Evolutionary conservation across 2,113 vertebrate species (phyloP), one percentile per base, ranked within the genome.

Genomic region (Malurus cyaneus): DNA sequence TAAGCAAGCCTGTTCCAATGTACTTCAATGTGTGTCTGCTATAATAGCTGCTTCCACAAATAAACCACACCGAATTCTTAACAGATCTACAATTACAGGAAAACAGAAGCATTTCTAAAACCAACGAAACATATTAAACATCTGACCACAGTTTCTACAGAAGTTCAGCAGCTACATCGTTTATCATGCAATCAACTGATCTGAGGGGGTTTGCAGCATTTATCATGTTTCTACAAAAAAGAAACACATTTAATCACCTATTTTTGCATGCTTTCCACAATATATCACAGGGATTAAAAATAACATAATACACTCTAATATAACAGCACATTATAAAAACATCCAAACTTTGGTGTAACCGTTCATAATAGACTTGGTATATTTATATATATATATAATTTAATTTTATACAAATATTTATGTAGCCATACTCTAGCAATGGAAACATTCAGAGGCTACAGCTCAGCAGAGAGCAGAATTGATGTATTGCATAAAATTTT

Each of bases 21-120:
- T 73, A 67, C 59, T 80, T 12, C 47, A 49, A 23, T 12, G 2
- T 4, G 3, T 14, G 64, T 49, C 82, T 87, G 71, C 60, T 79
- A 2, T 26, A 96, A 92, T 3, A 94, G 56, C 74, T 76, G 56
- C n/a, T 84, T 86, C 20, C 5, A 70, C 49, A 92, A 81, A 83
- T 49, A 87, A 92, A 56, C 47, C 59, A 65, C 73, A 69, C 20
- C 6, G 62, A 74, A 78, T 14, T 72, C 64, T 53, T 89, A 36
- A 69, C 17, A 49, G 53, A 50, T 24, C 50, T 14, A 49, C 18
- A 2, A 6, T 11, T 34, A 62, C 9, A 80, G 26, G 11, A 74
- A 79, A 86, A 80, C 14, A 69, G 6, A 78, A 54, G 14, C 59
- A 80, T 19, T 72, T 60, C 36, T 56, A 69, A 74, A 93, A 77